Base-by-base conservation (phyloP, 2,888 invertebrate species). In the Archips xylosteana region DNA sequence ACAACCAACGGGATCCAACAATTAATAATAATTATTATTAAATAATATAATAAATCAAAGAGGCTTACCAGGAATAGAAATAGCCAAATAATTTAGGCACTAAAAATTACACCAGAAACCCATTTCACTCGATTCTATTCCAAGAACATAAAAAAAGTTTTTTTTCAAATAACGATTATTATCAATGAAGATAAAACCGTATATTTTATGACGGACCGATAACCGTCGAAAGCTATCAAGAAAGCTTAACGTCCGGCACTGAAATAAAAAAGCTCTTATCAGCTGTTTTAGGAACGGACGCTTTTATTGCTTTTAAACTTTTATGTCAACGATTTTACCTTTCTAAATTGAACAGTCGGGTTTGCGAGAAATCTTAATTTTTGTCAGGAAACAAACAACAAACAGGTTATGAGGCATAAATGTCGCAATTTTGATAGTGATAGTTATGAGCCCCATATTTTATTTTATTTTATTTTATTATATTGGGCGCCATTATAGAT, bases 231-330 rank as follows among this genome's bases (percentile, higher is more conserved):
- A 71, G 65, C 69, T 71, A 65, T 65, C 74, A 74, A 75, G 75
- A 64, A 67, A 66, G 68, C 68, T 71, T 73, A 70, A 75, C 63
- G 74, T 59, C 71, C 67, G 76, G 62, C 60, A 65, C 65, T 75
- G 49, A 69, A 77, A 77, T 77, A 75, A 77, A 77, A 76, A 76
- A 75, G 72, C 72, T 75, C 75, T 77, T 77, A 77, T 77, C 76
- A 75, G 75, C 72, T 71, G 75, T 77, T 75, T 75, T 72, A 70
- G 74, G 65, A 74, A 77, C 70, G 74, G 74, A 70, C 71, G 70
- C 60, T 75, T 77, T 77, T 75, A 77, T 74, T 75, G 75, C 71
- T 70, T 76, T 77, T 77, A 75, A 75, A 75, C 74, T 77, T 77
- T 77, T 77, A 77, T 75, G 75, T 63, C 76, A 68, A 59, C 65